Evolutionary conservation across 2,797 vertebrate species (phyloP).

Genomic region (Esox masquinongy): DNA sequence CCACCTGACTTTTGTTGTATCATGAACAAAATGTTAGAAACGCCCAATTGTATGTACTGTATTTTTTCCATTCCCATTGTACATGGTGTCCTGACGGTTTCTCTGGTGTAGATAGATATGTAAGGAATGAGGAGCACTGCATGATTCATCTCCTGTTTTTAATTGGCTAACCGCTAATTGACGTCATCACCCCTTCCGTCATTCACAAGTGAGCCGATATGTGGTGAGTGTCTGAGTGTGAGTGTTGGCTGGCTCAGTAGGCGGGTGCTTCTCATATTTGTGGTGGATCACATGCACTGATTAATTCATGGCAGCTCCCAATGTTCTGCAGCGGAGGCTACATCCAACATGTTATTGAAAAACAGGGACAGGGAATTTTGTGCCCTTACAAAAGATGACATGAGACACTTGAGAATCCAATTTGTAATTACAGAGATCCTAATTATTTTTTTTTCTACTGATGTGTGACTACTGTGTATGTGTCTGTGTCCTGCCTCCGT

Average conservation of each 20-base stretch:
- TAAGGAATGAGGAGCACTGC: slow-evolving; percentile 9
- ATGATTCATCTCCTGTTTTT: slow-evolving; percentile 44
- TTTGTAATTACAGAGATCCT: no score
- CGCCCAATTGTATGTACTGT: neutral
- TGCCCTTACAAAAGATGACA: no score
- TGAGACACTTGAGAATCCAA: no score
- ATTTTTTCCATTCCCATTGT: neutral
- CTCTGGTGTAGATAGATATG: neutral
- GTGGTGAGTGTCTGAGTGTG: slow-evolving; percentile 54
- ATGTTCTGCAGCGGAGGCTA: slow-evolving; percentile 3
- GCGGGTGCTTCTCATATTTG: slow-evolving; percentile 49
- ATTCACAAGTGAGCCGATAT: slow-evolving; percentile 58
- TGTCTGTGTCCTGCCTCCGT: neutral
- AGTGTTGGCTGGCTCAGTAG: slow-evolving; percentile 46
- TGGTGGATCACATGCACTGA: slow-evolving; percentile 43
- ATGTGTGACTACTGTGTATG: neutral
- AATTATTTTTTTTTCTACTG: no score
- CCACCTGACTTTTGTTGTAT: neutral
- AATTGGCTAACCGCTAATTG: slow-evolving; percentile 51
- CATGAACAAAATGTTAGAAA: neutral
- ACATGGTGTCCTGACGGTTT: neutral
- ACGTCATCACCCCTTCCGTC: slow-evolving; percentile 53
- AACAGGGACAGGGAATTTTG: neutral
- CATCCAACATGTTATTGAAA: neutral
- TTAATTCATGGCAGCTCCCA: slow-evolving; percentile 45